Base-by-base conservation (phyloP, 2,888 invertebrate species). In the Drosophila pseudotalamancana region DNA sequence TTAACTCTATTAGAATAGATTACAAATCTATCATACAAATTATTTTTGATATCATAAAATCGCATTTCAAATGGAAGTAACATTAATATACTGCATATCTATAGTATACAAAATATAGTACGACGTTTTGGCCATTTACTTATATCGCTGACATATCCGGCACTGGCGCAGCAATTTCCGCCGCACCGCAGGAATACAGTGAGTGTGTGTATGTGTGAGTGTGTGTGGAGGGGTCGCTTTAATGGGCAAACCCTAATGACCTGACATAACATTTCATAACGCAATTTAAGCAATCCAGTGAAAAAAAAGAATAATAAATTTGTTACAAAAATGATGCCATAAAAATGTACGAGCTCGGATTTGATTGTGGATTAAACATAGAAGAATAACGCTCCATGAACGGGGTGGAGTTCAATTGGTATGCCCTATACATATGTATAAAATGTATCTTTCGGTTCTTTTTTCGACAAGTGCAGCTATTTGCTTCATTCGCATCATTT, bases 221-320 rank as follows among this genome's bases (percentile, higher is more conserved):
- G 19, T 6, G 19, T 25, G 14, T 34, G 18, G 45, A 9, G 11
- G 21, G 25, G 18, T 42, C 32, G 35, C 51, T 56, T 65, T 83
- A 77, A 86, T 83, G 81, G 75, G 46, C 59, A 53, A 66, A 61
- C 75, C 84, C 84, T 82, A 87, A 87, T 87, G 87, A 85, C 87
- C 75, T 59, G 49, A 73, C 83, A 84, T 85, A 71, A 87, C 75
- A 85, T 85, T 84, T 82, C 83, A 87, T 87, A 87, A 82, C 65
- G 72, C 77, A 77, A 85, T 78, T 85, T 78, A 71, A 87, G 82
- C 70, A 48, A 60, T 35, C 64, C 50, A 69, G 46, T 14, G 32
- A 66, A 43, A 64, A 46, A 56, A 21, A 50, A 39, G 40, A 37
- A 31, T n/a, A 46, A 70, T 59, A 75, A 75, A 78, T 67, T 66